Evolutionary conservation across 2,797 vertebrate genomes (phyloP), one percentile per base, ranked within the genome.

Genomic region (Takifugu rubripes): DNA sequence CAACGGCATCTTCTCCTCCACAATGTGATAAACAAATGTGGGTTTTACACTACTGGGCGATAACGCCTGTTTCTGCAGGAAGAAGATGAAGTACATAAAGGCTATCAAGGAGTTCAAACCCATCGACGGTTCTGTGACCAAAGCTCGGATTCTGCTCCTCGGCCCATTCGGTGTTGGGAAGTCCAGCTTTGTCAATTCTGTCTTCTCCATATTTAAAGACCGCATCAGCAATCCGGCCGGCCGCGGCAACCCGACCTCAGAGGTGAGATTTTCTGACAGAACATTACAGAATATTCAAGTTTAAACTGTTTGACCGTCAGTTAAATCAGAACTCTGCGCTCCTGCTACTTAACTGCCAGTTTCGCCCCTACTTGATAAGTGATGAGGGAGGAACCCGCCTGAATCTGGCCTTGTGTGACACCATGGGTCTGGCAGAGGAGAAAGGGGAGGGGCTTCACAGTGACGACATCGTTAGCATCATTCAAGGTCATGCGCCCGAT

Each of bases 101-200:
- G n/a, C 1, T 5, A 68, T 87, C 9, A 60, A 15, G 50, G 1
- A 0, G 11, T 77, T 82, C 70, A 62, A 60, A 44, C 77, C 86
- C 10, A 4, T 0, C 0, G 0, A 21, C 29, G 3, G 7, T 6
- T 67, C 72, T 2, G 70, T 87, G 68, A 7, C 61, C 5, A 61
- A 62, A 46, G 2, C 1, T 25, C 70, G 70, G 9, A 66, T 88
- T 52, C 68, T 88, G 54, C 73, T 89, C 31, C 55, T 88, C 1
- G 88, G 88, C 55, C 71, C 74, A 5, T 64, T 88, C 2, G 87
- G 85, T 61, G 81, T 72, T 24, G 87, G 86, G 57, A 89, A 88
- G 68, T 88, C 89, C 68, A 90, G 87, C 61, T 89, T 91, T 74
- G 89, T 89, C 49, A 91, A 88, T 61, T 89, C 89, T 1, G 26